Conservation (phyloP, 2,113 vertebrate species). For the Pachypanchax playfairii region DNA sequence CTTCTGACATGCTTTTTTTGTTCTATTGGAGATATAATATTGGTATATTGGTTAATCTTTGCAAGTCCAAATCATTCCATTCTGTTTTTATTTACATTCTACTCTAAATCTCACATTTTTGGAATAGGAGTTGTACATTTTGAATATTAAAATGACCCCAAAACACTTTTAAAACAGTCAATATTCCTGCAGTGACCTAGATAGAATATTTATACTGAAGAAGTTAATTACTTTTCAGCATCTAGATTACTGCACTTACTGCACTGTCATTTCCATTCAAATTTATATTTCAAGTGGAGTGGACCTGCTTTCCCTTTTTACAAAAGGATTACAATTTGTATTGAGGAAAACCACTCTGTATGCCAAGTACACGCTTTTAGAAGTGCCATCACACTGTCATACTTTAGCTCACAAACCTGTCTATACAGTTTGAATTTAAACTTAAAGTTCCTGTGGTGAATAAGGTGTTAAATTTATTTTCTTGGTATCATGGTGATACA, state of each 20-base stretch:
- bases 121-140: background rate
- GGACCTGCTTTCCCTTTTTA: slow-evolving; percentile 9
- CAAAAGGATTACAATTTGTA: slow-evolving; percentile 19
- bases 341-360: slow-evolving; percentile 25
- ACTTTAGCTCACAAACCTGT: slow-evolving; percentile 25
- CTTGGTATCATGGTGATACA: background rate
- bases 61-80: too few relatives aligned
- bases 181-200: background rate
- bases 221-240: slow-evolving; percentile 28
- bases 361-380: slow-evolving; percentile 19
- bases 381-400: slow-evolving; percentile 18
- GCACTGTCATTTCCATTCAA: slow-evolving; percentile 10
- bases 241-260: slow-evolving; percentile 13
- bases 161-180: slow-evolving; percentile 9
- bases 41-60: too few relatives aligned
- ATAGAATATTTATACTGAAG: slow-evolving; percentile 1
- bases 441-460: slow-evolving; percentile 17
- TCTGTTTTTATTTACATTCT: too few relatives aligned
- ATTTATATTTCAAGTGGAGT: slow-evolving; percentile 22
- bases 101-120: too few relatives aligned
- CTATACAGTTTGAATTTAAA: slow-evolving; percentile 22
- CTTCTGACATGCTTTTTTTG: too few relatives aligned
- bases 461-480: slow-evolving; percentile 21
- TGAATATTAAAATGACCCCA: background rate
- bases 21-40: too few relatives aligned